Conservation (phyloP, 2,888 invertebrate species). For the Dasysyrphus albostriatus region DNA sequence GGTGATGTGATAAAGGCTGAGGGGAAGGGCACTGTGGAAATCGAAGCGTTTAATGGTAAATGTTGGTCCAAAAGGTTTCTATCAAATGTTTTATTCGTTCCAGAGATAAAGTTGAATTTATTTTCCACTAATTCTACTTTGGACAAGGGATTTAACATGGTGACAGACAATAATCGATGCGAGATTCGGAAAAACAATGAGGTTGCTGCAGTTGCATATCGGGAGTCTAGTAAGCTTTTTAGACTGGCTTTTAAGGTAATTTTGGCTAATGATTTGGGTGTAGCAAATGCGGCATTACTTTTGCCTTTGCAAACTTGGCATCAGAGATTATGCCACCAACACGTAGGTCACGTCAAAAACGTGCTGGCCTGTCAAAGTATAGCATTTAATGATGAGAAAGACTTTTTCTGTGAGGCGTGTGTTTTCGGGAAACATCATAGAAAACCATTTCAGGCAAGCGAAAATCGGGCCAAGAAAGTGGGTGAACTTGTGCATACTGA, state of each 20-base stretch:
- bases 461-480: too few relatives aligned
- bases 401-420: too few relatives aligned
- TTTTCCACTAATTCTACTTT: neutral
- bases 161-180: conserved; percentile 2
- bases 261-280: neutral
- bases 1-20: neutral
- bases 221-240: neutral
- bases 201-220: conserved; percentile 6
- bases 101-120: neutral
- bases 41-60: neutral
- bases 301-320: neutral
- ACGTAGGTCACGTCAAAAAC: neutral
- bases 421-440: neutral
- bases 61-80: neutral
- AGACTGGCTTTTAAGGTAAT: neutral
- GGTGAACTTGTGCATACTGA: too few relatives aligned
- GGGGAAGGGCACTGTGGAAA: neutral
- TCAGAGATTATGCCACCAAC: neutral
- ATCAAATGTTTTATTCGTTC: neutral
- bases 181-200: neutral
- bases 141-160: neutral
- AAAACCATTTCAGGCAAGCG: too few relatives aligned
- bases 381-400: neutral
- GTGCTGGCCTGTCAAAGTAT: neutral
- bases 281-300: neutral